Percentiles rank a stretch among this genome's conserved stretches.
These are phyloP conservation scores for Aeoliscus strigatus DNA, from an alignment of 2,797 vertebrate species.

Conservation along the genomic window DNA sequence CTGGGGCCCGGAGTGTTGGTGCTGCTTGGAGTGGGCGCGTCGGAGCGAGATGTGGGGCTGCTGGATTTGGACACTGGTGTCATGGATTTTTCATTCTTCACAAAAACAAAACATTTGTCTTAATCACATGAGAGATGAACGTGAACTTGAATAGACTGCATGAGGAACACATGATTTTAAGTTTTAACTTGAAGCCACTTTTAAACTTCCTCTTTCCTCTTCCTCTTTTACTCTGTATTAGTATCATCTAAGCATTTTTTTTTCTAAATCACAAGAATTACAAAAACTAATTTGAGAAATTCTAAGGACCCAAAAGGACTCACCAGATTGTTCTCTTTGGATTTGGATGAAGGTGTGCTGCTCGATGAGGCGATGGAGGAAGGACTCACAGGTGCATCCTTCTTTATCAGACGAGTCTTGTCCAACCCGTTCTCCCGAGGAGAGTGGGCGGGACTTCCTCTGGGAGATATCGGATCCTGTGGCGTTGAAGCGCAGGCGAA, in stretches of 20 bases:
- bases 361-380: slow-evolving; percentile 97
- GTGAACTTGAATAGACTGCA: too few species aligned
- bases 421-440: slow-evolving; percentile 96
- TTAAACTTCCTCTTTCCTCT: too few species aligned
- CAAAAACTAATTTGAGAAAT: slow-evolving; percentile 49
- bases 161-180: too few species aligned
- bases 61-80: slow-evolving; percentile 97
- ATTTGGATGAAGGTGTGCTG: slow-evolving; percentile 97
- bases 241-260: too few species aligned
- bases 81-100: slow-evolving; percentile 98
- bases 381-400: slow-evolving; percentile 96
- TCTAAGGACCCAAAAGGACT: slow-evolving; percentile 64
- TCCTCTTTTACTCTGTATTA: too few species aligned
- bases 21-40: slow-evolving; percentile 95
- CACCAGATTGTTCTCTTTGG: slow-evolving; percentile 99
- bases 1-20: slow-evolving; percentile 94
- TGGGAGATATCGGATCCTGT: slow-evolving; percentile 95
- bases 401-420: slow-evolving; percentile 93
- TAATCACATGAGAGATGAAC: slow-evolving; percentile 72
- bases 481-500: too few species aligned
- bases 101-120: slow-evolving; percentile 61
- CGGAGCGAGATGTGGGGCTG: slow-evolving; percentile 93
- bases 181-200: too few species aligned
- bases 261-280: too few species aligned
- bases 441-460: slow-evolving; percentile 93